These are phyloP conservation scores for Syrista parreyssii DNA, from an alignment of 2,888 invertebrate genomes.

Conservation along the genomic window DNA sequence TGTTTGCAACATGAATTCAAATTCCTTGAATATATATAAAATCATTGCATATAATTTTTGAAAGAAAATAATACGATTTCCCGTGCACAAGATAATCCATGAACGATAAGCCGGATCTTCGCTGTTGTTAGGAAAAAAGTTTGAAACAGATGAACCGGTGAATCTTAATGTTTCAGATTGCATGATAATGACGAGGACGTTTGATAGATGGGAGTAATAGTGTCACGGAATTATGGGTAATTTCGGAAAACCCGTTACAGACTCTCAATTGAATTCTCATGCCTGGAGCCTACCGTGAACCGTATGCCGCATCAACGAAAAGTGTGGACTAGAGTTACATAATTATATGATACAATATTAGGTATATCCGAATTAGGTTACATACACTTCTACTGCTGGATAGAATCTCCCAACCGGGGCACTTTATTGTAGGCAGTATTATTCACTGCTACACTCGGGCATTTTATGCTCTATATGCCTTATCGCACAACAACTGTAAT, in stretches of 20 bases:
- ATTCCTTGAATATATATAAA: background rate
- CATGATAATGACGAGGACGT: background rate
- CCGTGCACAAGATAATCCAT: background rate
- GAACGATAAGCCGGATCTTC: background rate
- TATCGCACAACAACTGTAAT: constrained; percentile 64
- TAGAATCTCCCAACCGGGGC: constrained; percentile 63
- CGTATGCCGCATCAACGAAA: constrained; percentile 44
- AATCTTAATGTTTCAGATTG: background rate
- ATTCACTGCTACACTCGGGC: constrained; percentile 62
- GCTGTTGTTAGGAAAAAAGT: background rate
- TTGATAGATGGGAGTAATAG: background rate
- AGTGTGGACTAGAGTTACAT: constrained; percentile 38
- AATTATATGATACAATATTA: constrained; percentile 54
- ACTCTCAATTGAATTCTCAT: constrained; percentile 26
- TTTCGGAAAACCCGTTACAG: background rate
- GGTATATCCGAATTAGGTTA: constrained; percentile 65
- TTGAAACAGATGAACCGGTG: background rate
- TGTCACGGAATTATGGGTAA: background rate
- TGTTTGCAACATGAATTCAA: background rate
- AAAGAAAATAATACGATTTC: background rate
- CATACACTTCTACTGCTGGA: constrained; percentile 65
- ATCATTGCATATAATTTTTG: background rate
- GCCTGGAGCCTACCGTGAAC: constrained; percentile 40
- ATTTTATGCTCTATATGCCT: constrained; percentile 61
- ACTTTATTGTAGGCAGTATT: constrained; percentile 60